These are phyloP conservation scores for Andrena chrysosceles DNA, from an alignment of 2,888 invertebrate genomes.

Conservation along the genomic window DNA sequence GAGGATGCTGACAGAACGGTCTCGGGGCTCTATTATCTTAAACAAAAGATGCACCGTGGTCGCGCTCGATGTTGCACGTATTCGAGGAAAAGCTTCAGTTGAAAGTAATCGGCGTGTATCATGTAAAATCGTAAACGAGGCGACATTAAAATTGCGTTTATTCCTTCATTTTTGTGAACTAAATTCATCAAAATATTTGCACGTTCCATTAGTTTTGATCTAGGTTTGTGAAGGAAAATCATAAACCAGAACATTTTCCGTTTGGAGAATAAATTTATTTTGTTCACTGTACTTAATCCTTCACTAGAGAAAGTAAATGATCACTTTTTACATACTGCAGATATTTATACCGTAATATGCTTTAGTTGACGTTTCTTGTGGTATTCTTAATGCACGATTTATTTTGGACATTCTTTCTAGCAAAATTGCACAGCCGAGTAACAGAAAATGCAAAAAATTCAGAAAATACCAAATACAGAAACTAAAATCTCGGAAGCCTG, in stretches of 20 bases:
- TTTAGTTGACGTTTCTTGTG: too few species aligned
- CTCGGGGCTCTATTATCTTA: conserved; percentile 66
- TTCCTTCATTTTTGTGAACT: too few species aligned
- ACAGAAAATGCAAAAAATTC: too few species aligned
- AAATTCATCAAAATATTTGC: too few species aligned
- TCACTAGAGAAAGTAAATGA: neutral
- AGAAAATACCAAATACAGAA: too few species aligned
- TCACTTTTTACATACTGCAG: too few species aligned
- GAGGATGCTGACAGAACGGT: conserved; percentile 78
- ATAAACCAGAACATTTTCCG: neutral
- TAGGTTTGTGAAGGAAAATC: neutral
- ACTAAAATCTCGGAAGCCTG: too few species aligned
- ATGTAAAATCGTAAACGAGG: neutral
- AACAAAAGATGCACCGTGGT: conserved; percentile 56
- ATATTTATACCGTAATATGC: too few species aligned
- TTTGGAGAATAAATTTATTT: neutral
- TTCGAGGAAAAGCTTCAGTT: neutral
- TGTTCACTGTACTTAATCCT: neutral
- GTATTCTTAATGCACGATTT: too few species aligned
- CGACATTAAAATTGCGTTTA: too few species aligned
- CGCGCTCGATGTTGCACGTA: conserved; percentile 46
- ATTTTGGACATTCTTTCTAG: too few species aligned
- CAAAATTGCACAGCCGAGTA: too few species aligned
- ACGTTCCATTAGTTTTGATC: neutral
- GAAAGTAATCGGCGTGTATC: neutral